These are phyloP conservation scores for Cataglyphis cursor DNA, from an alignment of 2,888 invertebrate genomes.

Conservation along the genomic window DNA sequence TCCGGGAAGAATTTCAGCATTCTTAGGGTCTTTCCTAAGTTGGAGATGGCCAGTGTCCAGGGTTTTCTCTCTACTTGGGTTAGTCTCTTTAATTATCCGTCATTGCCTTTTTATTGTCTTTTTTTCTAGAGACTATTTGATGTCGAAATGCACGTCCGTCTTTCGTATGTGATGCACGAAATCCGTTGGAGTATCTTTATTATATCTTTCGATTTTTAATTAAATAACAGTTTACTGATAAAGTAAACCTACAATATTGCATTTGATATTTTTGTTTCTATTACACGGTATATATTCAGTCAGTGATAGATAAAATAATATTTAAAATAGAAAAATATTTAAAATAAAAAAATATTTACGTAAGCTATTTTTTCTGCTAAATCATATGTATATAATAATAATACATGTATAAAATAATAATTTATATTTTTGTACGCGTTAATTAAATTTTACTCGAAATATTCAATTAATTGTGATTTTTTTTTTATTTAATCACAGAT, in stretches of 20 bases:
- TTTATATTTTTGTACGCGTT: background rate
- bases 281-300: background rate
- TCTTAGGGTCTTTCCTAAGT: slow-evolving; percentile 4
- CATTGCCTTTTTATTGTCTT: slow-evolving; percentile 56
- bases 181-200: slow-evolving; percentile 43
- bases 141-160: slow-evolving; percentile 64
- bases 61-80: slow-evolving; percentile 74
- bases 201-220: slow-evolving; percentile 37
- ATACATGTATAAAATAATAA: background rate
- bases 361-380: background rate
- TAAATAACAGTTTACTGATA: background rate
- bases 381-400: background rate
- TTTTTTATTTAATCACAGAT: background rate
- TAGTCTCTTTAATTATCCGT: slow-evolving; percentile 78
- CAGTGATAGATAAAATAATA: background rate
- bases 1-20: slow-evolving; percentile 68
- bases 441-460: background rate
- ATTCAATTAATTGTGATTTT: background rate
- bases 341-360: background rate
- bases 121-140: slow-evolving; percentile 47
- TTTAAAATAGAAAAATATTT: background rate
- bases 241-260: background rate
- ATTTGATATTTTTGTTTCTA: background rate
- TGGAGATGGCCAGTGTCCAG: slow-evolving; percentile 77
- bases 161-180: slow-evolving; percentile 67